Conservation (phyloP, 1,140 invertebrate genomes). For the Lithobius niger region DNA sequence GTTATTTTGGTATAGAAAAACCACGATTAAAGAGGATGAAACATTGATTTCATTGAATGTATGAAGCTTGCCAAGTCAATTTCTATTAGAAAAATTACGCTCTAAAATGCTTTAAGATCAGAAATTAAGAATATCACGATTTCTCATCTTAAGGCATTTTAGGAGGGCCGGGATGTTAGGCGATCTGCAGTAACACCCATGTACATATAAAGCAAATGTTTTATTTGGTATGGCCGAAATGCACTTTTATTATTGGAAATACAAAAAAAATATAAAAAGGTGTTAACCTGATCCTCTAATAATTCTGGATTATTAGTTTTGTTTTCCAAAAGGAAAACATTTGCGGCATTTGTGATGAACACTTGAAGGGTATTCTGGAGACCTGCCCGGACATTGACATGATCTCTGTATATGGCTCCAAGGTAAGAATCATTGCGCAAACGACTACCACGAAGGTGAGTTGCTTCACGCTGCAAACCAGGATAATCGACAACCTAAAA, state of each 20-base stretch:
- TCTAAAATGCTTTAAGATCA: no score
- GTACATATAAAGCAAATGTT: not conserved
- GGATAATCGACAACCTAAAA: not conserved
- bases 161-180: no score
- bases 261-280: not conserved
- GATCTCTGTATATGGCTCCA: slow-evolving; percentile 16
- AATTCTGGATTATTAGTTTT: slow-evolving; percentile 35
- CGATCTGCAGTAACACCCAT: no score
- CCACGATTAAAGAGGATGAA: no score
- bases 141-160: no score
- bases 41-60: no score
- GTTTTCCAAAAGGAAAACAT: slow-evolving; percentile 74
- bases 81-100: no score
- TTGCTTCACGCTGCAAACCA: not conserved
- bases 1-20: no score
- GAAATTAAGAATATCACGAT: no score
- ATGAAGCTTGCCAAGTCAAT: no score
- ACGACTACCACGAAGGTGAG: slow-evolving; percentile 32
- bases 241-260: slow-evolving; percentile 6
- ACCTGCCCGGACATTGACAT: slow-evolving; percentile 28
- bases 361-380: slow-evolving; percentile 75
- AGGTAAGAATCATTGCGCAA: slow-evolving; percentile 58
- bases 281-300: slow-evolving; percentile 49
- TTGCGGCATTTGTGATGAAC: slow-evolving; percentile 88
- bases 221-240: no score